A percentile compares a stretch with the other conserved stretches of the same genome.
phyloP scores from a whole-genome alignment of 2,888 invertebrate species.

The Megamerina dolium region DNA sequence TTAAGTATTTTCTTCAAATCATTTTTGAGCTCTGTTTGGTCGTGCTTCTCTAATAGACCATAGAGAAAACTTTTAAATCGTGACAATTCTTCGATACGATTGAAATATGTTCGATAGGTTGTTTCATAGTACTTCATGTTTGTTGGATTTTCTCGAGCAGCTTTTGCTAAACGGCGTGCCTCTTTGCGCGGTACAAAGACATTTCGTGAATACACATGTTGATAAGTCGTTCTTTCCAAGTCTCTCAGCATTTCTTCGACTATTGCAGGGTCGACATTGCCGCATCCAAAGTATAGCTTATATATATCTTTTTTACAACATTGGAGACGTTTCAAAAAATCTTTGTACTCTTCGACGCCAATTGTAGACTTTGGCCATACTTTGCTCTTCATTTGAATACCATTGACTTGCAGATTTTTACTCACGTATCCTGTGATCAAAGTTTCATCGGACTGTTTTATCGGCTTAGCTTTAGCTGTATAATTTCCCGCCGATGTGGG shows the following conservation, averaged over 20 bases:
- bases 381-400: constrained; percentile 16
- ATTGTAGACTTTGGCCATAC: constrained; percentile 17
- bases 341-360: constrained; percentile 22
- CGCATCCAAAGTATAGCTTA: constrained; percentile 21
- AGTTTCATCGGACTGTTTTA: constrained; percentile 20
- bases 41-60: constrained; percentile 9
- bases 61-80: constrained; percentile 17
- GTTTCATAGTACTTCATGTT: constrained; percentile 28
- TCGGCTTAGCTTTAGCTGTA: constrained; percentile 5
- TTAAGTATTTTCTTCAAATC: constrained; percentile 29
- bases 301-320: constrained; percentile 19
- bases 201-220: constrained; percentile 24
- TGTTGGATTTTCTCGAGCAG: constrained; percentile 15
- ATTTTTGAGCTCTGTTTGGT: constrained; percentile 17
- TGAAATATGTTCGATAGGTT: constrained; percentile 34
- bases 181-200: constrained; percentile 26
- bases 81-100: constrained; percentile 29
- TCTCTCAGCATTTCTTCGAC: constrained; percentile 19
- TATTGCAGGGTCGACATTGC: constrained; percentile 15
- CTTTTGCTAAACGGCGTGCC: constrained; percentile 18
- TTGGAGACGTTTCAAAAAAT: constrained; percentile 22
- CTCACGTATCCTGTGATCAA: constrained; percentile 22
- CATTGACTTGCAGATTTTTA: constrained; percentile 20
- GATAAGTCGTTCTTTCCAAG: constrained; percentile 24
- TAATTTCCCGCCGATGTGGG: constrained; percentile 4